Evolutionary conservation across 1,140 invertebrate genomes (phyloP), one percentile per base, ranked within the genome.

Genomic region (Drosophila suzukii): DNA sequence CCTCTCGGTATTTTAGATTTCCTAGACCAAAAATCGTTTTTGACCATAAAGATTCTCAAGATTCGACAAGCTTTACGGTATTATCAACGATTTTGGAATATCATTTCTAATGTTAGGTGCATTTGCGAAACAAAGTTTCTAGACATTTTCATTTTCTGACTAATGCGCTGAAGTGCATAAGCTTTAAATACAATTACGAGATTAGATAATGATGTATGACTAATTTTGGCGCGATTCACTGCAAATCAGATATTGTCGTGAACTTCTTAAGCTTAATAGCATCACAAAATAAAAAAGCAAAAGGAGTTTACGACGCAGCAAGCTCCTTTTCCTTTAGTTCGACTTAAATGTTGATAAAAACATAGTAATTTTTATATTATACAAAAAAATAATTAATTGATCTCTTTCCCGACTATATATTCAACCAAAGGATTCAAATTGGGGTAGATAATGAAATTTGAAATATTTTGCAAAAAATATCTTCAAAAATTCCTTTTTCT

Each of bases 281-380:
- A 81, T 50, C 49, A 50, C n/a, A 15, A 50, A 81, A 74, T 70
- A 44, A 78, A 71, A 72, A 66, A 41, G 51, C 63, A 55, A 72
- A 85, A 86, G 74, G 60, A 85, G 74, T 55, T 78, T 81, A 58
- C 61, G 34, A 39, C 17, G 15, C 34, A 11, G 67, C 67, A 82
- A 83, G 49, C 75, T 83, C 63, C 74, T 78, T 78, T 68, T 63
- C 68, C 68, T 66, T 86, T 56, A 57, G 63, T 75, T 75, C 70
- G 78, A 81, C 82, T 61, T 54, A 90, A 90, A 90, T 90, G 86
- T 90, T 90, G 86, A 90, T 90, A 90, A 90, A 90, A 90, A 90
- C 86, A 90, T 90, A 90, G 86, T 90, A 90, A 90, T 90, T 90
- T 90, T 90, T 90, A 90, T 90, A 78, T 79, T 86, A 90, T 90